Evolutionary conservation across 2,113 vertebrate species (phyloP), one percentile per base, ranked within the genome.

Genomic region (Hippolais icterina): DNA sequence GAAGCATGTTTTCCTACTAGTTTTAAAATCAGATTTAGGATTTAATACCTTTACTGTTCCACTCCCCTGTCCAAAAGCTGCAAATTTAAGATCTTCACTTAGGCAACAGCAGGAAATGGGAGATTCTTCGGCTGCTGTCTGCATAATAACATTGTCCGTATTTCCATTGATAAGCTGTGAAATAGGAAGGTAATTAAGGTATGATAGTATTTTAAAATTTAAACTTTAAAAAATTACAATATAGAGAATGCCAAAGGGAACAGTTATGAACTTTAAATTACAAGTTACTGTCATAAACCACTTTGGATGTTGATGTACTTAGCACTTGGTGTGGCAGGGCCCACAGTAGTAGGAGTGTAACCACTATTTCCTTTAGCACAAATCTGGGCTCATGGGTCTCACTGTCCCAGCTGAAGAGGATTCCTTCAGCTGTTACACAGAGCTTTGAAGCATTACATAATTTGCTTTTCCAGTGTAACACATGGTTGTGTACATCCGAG

Each of bases 31-130:
- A 87, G 63, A 74, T 50, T 44, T 23, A 72, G 27, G 28, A 47
- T 15, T 77, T 49, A 88, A 27, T 98, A 99, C 99, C 99, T 99
- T 97, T 77, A 99, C 94, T 50, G 96, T 94, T 77, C 99, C 99
- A 42, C 97, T 97, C 64, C 98, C 98, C 35, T 97, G 97, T 60
- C 99, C 99, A 91, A 99, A 97, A 5, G 97, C 99, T 66, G 98
- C 97, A 33, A 97, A 96, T 54, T 97, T 96, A 50, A 97, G 96
- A 80, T 98, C 78, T 42, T 95, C 96, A 95, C 97, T 98, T 81
- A 99, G 79, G 76, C 98, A 98, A 61, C 98, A 99, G 78, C 99
- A 99, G 31, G 98, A 98, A 90, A 99, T 98, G 53, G 98, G 97
- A 28, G 97, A 98, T 5, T 97, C 91, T 93, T 97, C 98, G 46